Percentiles rank a stretch among this genome's conserved stretches.
phyloP scores from a whole-genome alignment of 2,113 vertebrate species.

The Damaliscus lunatus region DNA sequence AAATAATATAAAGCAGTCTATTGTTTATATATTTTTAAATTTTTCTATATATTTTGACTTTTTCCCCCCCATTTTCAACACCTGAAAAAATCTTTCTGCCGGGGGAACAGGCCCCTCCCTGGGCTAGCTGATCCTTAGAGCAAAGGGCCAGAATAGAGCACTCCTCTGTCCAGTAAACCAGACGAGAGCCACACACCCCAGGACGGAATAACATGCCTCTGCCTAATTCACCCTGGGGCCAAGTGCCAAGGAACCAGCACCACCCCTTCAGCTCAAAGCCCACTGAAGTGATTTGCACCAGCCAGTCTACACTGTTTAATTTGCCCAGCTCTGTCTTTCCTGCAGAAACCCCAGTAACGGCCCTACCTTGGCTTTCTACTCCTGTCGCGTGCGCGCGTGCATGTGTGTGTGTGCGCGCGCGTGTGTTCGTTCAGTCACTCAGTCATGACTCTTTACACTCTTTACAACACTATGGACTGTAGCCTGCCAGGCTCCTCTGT shows the following conservation, averaged over 20 bases:
- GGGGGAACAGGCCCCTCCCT: neutral
- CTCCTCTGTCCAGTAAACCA: neutral
- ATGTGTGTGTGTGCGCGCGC: neutral
- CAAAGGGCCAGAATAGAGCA: neutral
- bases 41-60: neutral
- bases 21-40: rapidly evolving
- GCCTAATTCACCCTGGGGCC: neutral
- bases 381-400: too few species aligned
- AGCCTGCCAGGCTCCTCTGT: neutral
- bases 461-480: neutral
- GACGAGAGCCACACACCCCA: neutral
- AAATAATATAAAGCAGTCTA: neutral
- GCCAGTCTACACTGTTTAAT: neutral
- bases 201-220: neutral
- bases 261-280: neutral
- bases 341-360: rapidly evolving
- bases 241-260: neutral
- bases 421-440: neutral
- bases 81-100: neutral
- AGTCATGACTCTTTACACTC: neutral
- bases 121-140: neutral
- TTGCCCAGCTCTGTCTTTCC: neutral
- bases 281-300: neutral
- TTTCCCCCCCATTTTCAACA: neutral
- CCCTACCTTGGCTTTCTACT: too few species aligned